These are phyloP conservation scores for Cephus pulcher DNA, from an alignment of 2,888 invertebrate genomes.

Conservation along the genomic window DNA sequence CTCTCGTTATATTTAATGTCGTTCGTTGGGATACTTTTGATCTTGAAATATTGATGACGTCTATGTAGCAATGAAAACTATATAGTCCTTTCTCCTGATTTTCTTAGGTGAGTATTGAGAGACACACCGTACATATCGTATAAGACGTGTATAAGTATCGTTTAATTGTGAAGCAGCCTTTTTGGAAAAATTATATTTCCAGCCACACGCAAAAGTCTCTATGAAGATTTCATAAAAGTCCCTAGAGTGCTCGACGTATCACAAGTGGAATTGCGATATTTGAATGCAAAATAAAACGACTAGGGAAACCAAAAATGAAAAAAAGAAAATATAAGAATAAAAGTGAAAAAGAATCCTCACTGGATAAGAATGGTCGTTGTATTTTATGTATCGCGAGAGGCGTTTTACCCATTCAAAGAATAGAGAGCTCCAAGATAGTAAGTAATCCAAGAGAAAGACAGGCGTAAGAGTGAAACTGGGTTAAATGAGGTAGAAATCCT, in stretches of 20 bases:
- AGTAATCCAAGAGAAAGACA: background rate
- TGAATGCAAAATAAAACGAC: background rate
- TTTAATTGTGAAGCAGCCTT: background rate
- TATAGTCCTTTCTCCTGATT: background rate
- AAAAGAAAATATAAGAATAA: background rate
- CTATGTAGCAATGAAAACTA: background rate
- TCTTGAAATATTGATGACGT: background rate
- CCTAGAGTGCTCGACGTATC: too few relatives aligned
- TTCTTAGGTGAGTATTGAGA: too few relatives aligned
- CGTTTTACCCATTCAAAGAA: background rate
- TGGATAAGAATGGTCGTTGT: background rate
- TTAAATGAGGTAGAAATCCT: background rate
- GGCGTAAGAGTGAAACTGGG: background rate
- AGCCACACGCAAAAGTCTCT: too few relatives aligned
- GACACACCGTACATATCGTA: too few relatives aligned
- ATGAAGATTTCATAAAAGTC: too few relatives aligned
- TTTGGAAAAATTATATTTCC: too few relatives aligned
- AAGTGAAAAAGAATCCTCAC: background rate
- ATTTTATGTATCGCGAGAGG: background rate
- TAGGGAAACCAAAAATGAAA: background rate
- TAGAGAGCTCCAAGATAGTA: background rate
- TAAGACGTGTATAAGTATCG: background rate
- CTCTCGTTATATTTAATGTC: background rate
- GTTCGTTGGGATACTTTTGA: background rate
- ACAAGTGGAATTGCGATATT: too few relatives aligned